These are phyloP conservation scores for Acromyrmex echinatior DNA, from an alignment of 1,140 invertebrate genomes.

Conservation along the genomic window DNA sequence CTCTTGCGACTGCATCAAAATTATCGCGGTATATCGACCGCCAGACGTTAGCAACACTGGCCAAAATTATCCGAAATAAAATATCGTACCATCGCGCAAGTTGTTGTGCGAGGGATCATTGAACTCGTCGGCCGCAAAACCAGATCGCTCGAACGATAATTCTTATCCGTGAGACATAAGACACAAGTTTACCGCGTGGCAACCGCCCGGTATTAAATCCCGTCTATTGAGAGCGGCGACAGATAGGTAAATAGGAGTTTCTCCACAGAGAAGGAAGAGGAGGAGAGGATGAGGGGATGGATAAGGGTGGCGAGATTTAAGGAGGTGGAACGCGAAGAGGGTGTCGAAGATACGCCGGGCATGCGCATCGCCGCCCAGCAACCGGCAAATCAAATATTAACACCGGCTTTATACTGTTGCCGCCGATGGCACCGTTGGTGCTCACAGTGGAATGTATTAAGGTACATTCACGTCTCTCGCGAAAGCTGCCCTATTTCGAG, in stretches of 20 bases:
- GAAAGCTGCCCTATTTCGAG: neutral
- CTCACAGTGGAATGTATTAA: constrained; percentile 34
- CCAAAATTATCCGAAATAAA: constrained; percentile 61
- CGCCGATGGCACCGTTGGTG: constrained; percentile 34
- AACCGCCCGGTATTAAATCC: constrained; percentile 36
- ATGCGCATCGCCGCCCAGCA: constrained; percentile 72
- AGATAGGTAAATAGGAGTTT: constrained; percentile 49
- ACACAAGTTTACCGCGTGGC: constrained; percentile 3
- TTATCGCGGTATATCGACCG: constrained; percentile 56
- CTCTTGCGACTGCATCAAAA: constrained; percentile 33
- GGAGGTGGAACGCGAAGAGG: constrained; percentile 54
- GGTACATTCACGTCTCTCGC: neutral
- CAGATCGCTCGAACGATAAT: constrained; percentile 21
- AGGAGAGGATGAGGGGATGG: neutral
- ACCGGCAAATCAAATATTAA: constrained; percentile 77
- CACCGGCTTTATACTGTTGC: constrained; percentile 69
- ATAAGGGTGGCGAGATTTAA: constrained; percentile 39
- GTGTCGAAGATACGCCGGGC: constrained; percentile 56
- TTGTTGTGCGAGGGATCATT: constrained; percentile 36
- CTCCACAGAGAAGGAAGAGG: neutral
- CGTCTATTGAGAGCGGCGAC: constrained; percentile 46
- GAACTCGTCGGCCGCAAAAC: constrained; percentile 13
- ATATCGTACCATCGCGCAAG: constrained; percentile 24
- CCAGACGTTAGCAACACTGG: constrained; percentile 40
- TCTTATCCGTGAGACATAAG: constrained; percentile 41